Percentiles rank a stretch among this genome's conserved stretches.
phyloP scores from a whole-genome alignment of 2,888 invertebrate species.

The Tenodera sinensis region DNA sequence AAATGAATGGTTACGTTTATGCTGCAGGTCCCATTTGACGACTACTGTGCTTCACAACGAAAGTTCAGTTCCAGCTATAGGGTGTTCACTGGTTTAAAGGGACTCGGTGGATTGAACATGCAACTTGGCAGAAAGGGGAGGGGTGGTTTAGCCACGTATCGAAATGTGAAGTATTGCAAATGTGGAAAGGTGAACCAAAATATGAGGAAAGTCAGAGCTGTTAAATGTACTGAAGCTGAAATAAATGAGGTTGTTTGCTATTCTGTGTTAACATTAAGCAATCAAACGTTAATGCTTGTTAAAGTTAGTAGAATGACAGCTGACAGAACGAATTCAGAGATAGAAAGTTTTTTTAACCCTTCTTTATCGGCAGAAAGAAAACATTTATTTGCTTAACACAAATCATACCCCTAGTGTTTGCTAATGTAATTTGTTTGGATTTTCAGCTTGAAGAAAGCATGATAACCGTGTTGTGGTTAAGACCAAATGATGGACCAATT shows the following conservation, averaged over 20 bases:
- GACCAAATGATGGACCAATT: slow-evolving; percentile 23
- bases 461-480: neutral
- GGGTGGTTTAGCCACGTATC: neutral
- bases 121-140: neutral
- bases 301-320: neutral
- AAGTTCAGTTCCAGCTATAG: neutral
- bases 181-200: neutral
- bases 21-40: no score
- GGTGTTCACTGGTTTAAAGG: neutral
- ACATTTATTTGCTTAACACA: no score
- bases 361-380: no score
- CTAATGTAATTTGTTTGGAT: neutral
- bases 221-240: neutral
- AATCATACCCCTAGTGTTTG: neutral
- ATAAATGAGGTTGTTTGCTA: neutral
- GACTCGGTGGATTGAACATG: neutral
- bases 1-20: no score
- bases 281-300: neutral
- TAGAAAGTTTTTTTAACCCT: no score
- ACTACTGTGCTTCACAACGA: neutral
- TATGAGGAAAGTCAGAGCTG: neutral
- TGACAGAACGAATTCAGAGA: no score
- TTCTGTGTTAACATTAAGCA: neutral
- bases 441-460: neutral
- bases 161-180: neutral